A percentile compares a stretch with the other conserved stretches of the same genome.
Evolutionary conservation across 2,888 invertebrate genomes (phyloP).

Genomic region (Deilephila elpenor): DNA sequence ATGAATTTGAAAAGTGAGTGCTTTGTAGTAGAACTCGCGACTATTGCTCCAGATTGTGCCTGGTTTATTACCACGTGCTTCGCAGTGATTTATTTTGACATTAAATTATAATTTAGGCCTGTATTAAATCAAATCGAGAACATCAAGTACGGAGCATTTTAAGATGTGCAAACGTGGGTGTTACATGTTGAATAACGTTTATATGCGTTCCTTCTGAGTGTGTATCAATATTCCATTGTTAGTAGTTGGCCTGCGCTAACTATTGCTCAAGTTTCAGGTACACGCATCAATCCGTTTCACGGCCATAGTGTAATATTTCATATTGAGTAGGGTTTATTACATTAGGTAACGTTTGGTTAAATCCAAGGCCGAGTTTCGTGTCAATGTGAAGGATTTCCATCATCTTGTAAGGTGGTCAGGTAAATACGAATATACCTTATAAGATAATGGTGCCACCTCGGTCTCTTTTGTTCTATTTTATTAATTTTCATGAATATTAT

Average conservation of each 20-base stretch:
- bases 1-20: too few relatives aligned
- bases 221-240: constrained; percentile 47
- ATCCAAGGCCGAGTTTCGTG: neutral
- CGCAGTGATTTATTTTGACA: too few relatives aligned
- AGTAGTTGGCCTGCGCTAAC: neutral
- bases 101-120: neutral
- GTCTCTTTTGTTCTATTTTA: too few relatives aligned
- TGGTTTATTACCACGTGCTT: too few relatives aligned
- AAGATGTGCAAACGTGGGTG: constrained; percentile 39
- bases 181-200: constrained; percentile 53
- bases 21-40: too few relatives aligned
- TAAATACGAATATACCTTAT: too few relatives aligned
- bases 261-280: constrained; percentile 25
- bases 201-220: constrained; percentile 46
- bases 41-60: too few relatives aligned
- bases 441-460: too few relatives aligned
- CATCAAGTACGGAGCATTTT: neutral
- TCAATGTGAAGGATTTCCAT: too few relatives aligned
- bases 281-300: neutral
- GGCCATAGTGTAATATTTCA: neutral
- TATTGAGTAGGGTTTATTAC: neutral
- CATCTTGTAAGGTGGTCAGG: too few relatives aligned
- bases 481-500: too few relatives aligned
- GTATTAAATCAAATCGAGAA: constrained; percentile 31
- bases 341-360: neutral